Evolutionary conservation across 2,888 invertebrate genomes (phyloP), one percentile per base, ranked within the genome.

Genomic region (Aphidoletes aphidimyza): DNA sequence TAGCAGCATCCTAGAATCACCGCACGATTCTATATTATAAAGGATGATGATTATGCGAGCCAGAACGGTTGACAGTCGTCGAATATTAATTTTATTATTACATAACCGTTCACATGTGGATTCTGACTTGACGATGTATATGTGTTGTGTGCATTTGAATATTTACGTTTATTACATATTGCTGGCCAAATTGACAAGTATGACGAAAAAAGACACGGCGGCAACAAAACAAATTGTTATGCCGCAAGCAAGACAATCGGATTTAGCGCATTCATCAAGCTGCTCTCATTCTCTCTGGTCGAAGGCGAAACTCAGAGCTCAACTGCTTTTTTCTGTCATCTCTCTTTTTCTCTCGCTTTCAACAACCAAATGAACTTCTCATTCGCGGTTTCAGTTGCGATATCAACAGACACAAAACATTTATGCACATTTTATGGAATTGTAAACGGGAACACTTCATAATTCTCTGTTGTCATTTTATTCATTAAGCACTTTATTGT

Each of bases 181-280:
- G 36, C 81, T n/a, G 37, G 6, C 11, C 11, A n/a, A 81, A 81
- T 81, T 81, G 81, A 81, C 81, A 81, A n/a, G 1, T 81, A 17
- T 37, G 81, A 81, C 36, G n/a, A 81, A 81, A 81, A 37, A 54
- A 69, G 14, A 37, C 9, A 37, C 81, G 22, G 36, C 37, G 81
- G 37, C 22, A 6, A 81, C n/a, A 37, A n/a, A 37, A 81, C 37
- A 36, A 81, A 81, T 81, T 37, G 37, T 81, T 81, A n/a, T 37
- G 81, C 81, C 81, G 81, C 37, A 81, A 81, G 81, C 36, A 37
- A 81, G 1, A 37, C n/a, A 81, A 81, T 81, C 37, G 81, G 81
- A 81, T 81, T 81, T 81, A 81, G 37, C 37, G 36, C 37, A 22
- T 78, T 22, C 30, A 26, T 59, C 26, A n/a, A 54, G 42, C 14